A percentile compares a stretch with the other conserved stretches of the same genome.
Evolutionary conservation across 1,140 invertebrate genomes (phyloP).

Genomic region (Drosophila albomicans): DNA sequence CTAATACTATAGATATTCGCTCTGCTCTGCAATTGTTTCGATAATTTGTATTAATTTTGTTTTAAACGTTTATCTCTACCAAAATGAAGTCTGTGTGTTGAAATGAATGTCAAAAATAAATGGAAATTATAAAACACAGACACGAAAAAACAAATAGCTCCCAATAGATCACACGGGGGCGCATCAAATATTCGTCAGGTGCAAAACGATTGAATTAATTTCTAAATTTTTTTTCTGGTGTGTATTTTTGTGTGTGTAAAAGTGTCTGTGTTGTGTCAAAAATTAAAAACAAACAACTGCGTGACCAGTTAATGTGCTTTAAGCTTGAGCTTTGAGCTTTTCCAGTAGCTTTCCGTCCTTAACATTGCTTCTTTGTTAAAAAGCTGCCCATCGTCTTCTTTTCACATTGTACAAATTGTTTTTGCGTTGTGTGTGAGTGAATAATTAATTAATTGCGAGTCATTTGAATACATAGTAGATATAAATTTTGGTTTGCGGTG

Average conservation of each 20-base stretch:
- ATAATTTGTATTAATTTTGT: conserved; percentile 46
- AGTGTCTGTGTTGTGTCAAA: conserved; percentile 41
- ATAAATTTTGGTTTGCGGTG: conserved; percentile 25
- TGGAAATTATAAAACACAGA: conserved; percentile 53
- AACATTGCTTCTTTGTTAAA: background rate
- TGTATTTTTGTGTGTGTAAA: conserved; percentile 18
- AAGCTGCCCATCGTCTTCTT: background rate
- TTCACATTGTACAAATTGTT: conserved; percentile 2
- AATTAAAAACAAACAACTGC: conserved; percentile 45
- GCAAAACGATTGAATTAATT: background rate
- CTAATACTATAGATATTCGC: background rate
- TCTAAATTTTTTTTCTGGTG: background rate
- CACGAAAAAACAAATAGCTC: conserved; percentile 45
- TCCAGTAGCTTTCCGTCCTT: background rate
- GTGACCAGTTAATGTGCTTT: conserved; percentile 11
- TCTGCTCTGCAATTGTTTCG: conserved; percentile 3
- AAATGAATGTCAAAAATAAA: conserved; percentile 28
- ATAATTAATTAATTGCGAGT: conserved; percentile 7
- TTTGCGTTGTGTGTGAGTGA: background rate
- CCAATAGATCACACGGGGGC: conserved; percentile 45
- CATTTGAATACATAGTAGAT: conserved; percentile 15
- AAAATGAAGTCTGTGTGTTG: conserved; percentile 33
- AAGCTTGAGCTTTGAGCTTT: background rate
- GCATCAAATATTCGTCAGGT: conserved; percentile 37
- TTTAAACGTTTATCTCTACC: conserved; percentile 38